Evolutionary conservation across 2,888 invertebrate genomes (phyloP), one percentile per base, ranked within the genome.

Genomic region (Aporophyla nigra): DNA sequence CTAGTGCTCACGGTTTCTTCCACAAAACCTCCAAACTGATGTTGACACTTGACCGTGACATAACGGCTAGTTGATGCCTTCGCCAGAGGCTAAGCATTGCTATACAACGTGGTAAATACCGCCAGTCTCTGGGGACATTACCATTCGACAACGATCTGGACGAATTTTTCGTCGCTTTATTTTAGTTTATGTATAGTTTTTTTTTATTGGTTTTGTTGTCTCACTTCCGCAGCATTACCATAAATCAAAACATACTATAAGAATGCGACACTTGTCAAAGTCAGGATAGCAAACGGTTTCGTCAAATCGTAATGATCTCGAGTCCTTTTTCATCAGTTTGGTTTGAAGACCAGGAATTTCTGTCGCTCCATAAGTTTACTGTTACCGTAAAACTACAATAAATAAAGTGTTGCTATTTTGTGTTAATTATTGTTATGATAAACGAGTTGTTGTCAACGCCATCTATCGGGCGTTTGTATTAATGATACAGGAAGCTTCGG

Each of bases 361-460:
- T 67, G n/a, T 21, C 24, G 4, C 12, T 16, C 59, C 71, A 59
- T 75, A 68, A 21, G 33, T 80, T 79, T 56, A 49, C 68, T 59
- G 24, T 72, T 61, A 51, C 3, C 14, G 53, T 59, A 46, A 59
- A 69, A 73, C 69, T 58, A n/a, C n/a, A n/a, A n/a, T n/a, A 66
- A 72, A 74, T 74, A 78, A 84, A 74, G 81, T 54, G 82, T 79
- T 76, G 76, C 74, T 88, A 87, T 87, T 74, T 90, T 86, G 88
- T 86, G 88, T 90, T 91, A 92, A 92, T 93, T 91, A 90, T 84
- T 86, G 63, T 74, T 80, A 87, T 93, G 92, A 93, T 92, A 85
- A 91, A 93, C 87, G 92, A 90, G 79, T 79, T 49, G 82, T 73
- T 90, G 90, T 92, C 92, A 89, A 78, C 91, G 88, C 87, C 91